Base-by-base conservation (phyloP, 2,797 vertebrate genomes). In the Acipenser transmontanus region DNA sequence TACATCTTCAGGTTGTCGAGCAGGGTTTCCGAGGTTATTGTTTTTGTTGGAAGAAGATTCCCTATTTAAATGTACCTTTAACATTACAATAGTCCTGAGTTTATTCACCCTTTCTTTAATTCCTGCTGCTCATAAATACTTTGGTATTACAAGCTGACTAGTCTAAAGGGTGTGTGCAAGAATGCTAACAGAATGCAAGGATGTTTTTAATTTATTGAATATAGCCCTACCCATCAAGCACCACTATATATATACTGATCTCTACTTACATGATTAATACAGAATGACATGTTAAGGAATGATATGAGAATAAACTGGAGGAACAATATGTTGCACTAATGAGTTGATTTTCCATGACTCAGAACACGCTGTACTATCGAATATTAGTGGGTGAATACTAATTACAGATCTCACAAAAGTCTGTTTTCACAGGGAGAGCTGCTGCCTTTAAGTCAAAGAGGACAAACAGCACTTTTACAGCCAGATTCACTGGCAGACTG, bases 51-150 rank as follows among this genome's bases (percentile, higher is more conserved):
- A 52, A 51, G 50, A 13, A 13, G 1, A 8, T 51, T 17, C 48
- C n/a, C n/a, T 13, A 49, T 49, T 14, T 63, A 63, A 63, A 63
- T 50, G 11, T 47, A 48, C 1, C 5, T 49, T 61, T 62, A 48
- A 47, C 61, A 62, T 49, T 47, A 7, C 61, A 62, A 62, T 62
- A 47, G 47, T 49, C 34, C 13, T 7, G 9, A 8, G 47, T n/a
- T n/a, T 49, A 62, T 62, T 62, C 61, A 48, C 20, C 8, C 61
- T 48, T 6, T 12, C 61, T 34, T 62, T 48, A 62, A 48, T 49
- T n/a, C 47, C 47, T 47, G 8, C 47, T 47, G 61, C 61, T 47
- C 61, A 49, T 62, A 62, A 62, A 49, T 49, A 48, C 61, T 47
- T 62, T 47, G 11, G 47, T 11, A n/a, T 47, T 63, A 10, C 13